Evolutionary conservation across 2,113 vertebrate genomes (phyloP).

Genomic region (Xyrauchen texanus): DNA sequence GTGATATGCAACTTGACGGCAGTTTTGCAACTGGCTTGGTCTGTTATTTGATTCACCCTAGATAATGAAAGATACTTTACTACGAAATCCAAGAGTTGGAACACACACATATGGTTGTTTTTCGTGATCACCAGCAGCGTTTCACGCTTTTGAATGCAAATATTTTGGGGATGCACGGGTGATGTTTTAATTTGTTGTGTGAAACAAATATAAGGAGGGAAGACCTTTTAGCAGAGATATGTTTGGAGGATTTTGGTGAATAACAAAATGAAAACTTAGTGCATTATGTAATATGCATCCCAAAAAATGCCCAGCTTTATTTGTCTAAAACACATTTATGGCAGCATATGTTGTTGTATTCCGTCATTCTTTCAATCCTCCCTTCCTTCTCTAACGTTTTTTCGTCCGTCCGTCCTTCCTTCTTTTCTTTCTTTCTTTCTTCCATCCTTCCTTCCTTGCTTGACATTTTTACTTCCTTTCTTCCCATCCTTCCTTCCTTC

Average conservation of each 20-base stretch:
- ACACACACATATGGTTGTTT: neutral
- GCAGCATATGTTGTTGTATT: neutral
- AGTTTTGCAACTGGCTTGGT: neutral
- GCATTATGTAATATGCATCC: too few species aligned
- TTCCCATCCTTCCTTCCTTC: too few species aligned
- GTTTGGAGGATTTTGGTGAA: too few species aligned
- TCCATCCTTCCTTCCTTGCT: neutral
- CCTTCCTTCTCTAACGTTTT: neutral
- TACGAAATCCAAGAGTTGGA: neutral
- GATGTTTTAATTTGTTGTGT: too few species aligned
- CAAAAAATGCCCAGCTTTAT: too few species aligned
- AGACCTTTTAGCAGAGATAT: too few species aligned
- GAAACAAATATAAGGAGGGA: too few species aligned
- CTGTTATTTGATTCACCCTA: neutral
- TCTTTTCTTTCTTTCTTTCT: neutral
- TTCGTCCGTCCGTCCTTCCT: neutral
- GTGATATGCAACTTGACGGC: conserved; percentile 14
- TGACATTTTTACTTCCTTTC: too few species aligned
- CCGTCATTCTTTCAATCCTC: neutral
- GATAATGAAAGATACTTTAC: neutral
- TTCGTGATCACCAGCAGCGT: neutral
- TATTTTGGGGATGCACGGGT: neutral
- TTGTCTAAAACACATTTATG: too few species aligned
- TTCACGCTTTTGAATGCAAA: neutral
- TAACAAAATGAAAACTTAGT: too few species aligned